Evolutionary conservation across 2,113 vertebrate genomes (phyloP).

Genomic region (Ibidorhyncha struthersii): DNA sequence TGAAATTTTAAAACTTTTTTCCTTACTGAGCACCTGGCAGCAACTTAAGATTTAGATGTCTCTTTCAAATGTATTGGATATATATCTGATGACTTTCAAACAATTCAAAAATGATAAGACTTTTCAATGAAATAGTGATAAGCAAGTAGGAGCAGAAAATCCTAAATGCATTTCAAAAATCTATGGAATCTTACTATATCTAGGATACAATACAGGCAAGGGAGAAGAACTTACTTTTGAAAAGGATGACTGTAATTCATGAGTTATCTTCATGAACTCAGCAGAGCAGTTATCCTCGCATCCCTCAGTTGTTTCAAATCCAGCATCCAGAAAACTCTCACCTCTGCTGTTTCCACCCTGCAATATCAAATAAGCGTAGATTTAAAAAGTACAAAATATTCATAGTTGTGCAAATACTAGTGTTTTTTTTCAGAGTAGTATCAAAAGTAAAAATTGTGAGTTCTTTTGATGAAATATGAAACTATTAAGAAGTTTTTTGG

Average conservation of each 20-base stretch:
- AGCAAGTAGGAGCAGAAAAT: background rate
- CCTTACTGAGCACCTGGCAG: background rate
- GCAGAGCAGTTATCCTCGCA: background rate
- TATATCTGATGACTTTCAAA: slow-evolving; percentile 27
- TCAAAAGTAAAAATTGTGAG: background rate
- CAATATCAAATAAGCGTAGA: background rate
- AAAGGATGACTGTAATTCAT: background rate
- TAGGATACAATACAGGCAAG: background rate
- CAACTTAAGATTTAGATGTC: background rate
- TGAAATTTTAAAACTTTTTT: slow-evolving; percentile 1
- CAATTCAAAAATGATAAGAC: background rate
- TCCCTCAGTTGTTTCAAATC: background rate
- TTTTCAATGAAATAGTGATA: background rate
- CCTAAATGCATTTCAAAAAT: background rate
- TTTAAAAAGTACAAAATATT: background rate
- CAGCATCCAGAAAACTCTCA: background rate
- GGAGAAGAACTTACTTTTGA: background rate
- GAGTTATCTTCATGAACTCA: background rate
- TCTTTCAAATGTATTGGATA: background rate
- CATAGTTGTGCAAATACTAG: background rate
- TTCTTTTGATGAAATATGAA: background rate
- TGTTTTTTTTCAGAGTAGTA: background rate
- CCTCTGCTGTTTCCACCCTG: background rate
- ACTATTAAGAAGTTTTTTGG: too few species aligned
- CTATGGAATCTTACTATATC: background rate